Percentiles rank a stretch among this genome's conserved stretches.
phyloP scores from a whole-genome alignment of 2,113 vertebrate genomes.

The Dipodomys stephensi region DNA sequence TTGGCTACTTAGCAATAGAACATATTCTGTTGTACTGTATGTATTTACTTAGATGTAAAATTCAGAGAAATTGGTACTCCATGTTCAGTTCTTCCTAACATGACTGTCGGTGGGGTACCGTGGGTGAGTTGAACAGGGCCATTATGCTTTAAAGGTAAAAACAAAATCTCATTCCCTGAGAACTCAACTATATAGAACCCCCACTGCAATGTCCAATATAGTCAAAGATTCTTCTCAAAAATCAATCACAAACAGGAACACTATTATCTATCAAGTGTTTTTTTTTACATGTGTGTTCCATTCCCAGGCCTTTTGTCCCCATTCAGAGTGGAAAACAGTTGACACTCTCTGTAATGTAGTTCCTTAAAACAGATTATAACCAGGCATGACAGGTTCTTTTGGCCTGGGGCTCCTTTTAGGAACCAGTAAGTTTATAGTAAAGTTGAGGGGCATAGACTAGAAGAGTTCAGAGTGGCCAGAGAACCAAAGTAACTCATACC shows the following conservation, averaged over 20 bases:
- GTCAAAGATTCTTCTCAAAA: constrained; percentile 43
- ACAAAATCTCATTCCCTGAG: neutral
- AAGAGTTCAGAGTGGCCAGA: constrained; percentile 22
- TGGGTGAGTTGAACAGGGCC: neutral
- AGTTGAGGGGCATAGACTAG: neutral
- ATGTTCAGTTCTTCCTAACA: constrained; percentile 16
- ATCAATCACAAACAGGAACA: constrained; percentile 34
- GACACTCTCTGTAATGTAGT: neutral
- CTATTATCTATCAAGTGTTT: neutral
- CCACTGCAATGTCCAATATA: constrained; percentile 9
- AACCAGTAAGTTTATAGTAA: neutral
- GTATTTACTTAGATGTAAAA: constrained; percentile 61
- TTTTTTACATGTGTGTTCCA: neutral
- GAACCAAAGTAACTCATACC: neutral
- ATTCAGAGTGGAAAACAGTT: constrained; percentile 48
- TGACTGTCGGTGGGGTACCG: neutral
- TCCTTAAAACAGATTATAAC: constrained; percentile 44
- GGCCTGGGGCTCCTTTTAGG: constrained; percentile 47
- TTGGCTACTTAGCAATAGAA: constrained; percentile 58
- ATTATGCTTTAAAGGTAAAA: constrained; percentile 44
- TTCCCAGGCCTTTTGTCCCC: neutral
- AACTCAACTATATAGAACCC: neutral
- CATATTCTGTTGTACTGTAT: constrained; percentile 39
- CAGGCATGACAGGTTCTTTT: neutral
- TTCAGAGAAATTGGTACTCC: constrained; percentile 26